Evolutionary conservation across 2,888 invertebrate genomes (phyloP), one percentile per base, ranked within the genome.

Genomic region (Acholoe squamosa): DNA sequence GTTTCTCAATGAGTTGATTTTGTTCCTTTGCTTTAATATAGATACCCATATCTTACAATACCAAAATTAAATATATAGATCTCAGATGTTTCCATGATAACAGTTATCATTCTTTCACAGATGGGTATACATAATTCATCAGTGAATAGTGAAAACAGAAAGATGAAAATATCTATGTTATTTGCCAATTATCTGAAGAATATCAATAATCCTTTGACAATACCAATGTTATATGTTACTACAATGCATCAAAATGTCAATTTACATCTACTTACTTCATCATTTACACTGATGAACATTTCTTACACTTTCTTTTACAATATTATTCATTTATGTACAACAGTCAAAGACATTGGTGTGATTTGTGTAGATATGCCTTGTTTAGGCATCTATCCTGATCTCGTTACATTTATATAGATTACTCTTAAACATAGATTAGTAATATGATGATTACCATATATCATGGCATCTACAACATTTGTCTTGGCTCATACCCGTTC

Each of bases 401-500:
- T 12, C n/a, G n/a, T 67, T 16, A 67, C 67, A 19, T 25, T 12
- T 12, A 25, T 67, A 19, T 67, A 12, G 12, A n/a, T 22, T n/a
- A 67, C 12, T 67, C 12, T 7, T 67, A n/a, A 67, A 22, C 67
- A 12, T n/a, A 67, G 16, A n/a, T 19, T 67, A n/a, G 7, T 12
- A 67, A 7, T 22, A 12, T n/a, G 16, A 67, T 67, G 67, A n/a
- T 7, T 25, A 16, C 67, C 67, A 25, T n/a, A 19, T 67, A 67
- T 25, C 14, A 16, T 7, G 67, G 67, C n/a, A 7, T 67, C n/a
- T 16, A 25, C n/a, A n/a, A n/a, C n/a, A n/a, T n/a, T n/a, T n/a
- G n/a, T 67, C 67, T 67, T 67, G n/a, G 16, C n/a, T 67, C 67
- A n/a, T 67, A 67, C 67, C 67, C 67, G 67, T 67, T 22, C 67